phyloP scores from a whole-genome alignment of 2,797 vertebrate genomes.

The Phoebastria nigripes region DNA sequence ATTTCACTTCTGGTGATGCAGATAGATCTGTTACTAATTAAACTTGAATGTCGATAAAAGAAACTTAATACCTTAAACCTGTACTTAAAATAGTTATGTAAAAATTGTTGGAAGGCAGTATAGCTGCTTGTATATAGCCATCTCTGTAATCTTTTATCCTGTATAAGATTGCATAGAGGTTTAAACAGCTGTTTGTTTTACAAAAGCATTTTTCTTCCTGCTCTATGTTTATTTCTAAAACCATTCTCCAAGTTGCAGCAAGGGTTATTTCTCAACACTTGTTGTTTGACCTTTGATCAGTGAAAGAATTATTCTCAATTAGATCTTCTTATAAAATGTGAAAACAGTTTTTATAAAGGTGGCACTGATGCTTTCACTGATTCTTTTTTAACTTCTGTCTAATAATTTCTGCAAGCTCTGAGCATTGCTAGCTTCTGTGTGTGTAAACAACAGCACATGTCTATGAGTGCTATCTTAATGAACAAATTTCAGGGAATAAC shows the following conservation, averaged over 20 bases:
- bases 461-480: background rate
- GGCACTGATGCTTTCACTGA: background rate
- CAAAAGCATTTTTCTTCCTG: background rate
- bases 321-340: background rate
- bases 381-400: background rate
- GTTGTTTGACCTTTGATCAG: background rate
- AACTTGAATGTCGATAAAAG: background rate
- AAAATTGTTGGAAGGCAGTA: background rate
- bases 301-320: background rate
- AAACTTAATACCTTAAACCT: background rate
- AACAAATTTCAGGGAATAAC: background rate
- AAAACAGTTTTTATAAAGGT: background rate
- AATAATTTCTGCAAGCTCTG: background rate
- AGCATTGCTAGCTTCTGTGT: accelerated
- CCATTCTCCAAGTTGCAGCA: background rate
- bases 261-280: background rate
- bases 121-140: background rate
- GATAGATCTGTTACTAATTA: background rate
- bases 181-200: background rate
- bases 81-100: background rate
- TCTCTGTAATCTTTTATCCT: background rate
- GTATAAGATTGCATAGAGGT: background rate
- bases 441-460: background rate
- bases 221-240: background rate
- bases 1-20: background rate